Conservation (phyloP, 2,888 invertebrate species). For the Lysandra coridon region DNA sequence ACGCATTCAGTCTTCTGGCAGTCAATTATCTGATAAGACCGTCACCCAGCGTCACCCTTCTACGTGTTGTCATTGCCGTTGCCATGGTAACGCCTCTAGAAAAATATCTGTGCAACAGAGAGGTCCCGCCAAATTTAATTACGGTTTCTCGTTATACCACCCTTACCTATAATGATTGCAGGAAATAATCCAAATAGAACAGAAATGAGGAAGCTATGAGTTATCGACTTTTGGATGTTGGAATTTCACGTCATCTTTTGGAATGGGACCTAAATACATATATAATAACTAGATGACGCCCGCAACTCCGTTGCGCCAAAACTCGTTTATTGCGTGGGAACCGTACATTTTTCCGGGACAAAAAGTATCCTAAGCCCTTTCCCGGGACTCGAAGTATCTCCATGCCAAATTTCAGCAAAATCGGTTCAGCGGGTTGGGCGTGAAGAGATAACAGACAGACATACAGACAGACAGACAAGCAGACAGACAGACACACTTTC, state of each 20-base stretch:
- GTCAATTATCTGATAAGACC: conserved; percentile 73
- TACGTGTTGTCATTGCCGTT: conserved; percentile 48
- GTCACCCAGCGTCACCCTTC: conserved; percentile 47
- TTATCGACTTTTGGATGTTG: conserved; percentile 5
- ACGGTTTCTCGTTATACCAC: conserved; percentile 49
- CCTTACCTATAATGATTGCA: conserved; percentile 36
- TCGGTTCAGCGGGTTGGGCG: no score
- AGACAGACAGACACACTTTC: no score
- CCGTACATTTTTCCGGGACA: no score
- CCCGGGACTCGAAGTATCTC: no score
- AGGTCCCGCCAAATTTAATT: conserved; percentile 54
- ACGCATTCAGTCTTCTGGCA: conserved; percentile 42
- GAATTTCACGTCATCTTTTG: conserved; percentile 3
- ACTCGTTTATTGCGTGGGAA: no score
- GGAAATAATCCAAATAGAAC: conserved; percentile 29
- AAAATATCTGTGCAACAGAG: conserved; percentile 48
- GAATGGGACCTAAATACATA: neutral
- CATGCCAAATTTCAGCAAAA: no score
- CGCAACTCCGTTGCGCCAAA: no score
- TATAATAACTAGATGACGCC: no score
- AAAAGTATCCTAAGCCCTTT: no score
- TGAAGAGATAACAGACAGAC: no score
- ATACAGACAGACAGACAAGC: no score
- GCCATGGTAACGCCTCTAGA: conserved; percentile 52
- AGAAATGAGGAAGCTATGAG: conserved; percentile 13